These are phyloP conservation scores for Meandrina meandrites DNA, from an alignment of 92 coral and sea anemone genomes.

Conservation along the genomic window DNA sequence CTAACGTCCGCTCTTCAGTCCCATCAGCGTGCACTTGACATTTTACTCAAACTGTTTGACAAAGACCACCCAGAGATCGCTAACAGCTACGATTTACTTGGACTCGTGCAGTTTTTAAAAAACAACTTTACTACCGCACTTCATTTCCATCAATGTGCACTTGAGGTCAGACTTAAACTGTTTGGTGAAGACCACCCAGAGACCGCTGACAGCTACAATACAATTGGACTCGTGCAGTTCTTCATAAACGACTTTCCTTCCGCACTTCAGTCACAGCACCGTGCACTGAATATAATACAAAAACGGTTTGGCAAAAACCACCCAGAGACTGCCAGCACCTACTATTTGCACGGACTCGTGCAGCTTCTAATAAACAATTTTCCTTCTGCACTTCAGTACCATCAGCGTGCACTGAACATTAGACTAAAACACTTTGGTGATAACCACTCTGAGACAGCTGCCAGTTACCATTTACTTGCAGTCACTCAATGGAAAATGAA, in stretches of 20 bases:
- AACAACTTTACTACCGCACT: no score
- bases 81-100: background rate
- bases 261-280: background rate
- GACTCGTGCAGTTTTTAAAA: no score
- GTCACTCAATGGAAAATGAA: background rate
- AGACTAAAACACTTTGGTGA: background rate
- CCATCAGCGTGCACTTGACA: background rate
- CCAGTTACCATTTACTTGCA: constrained; percentile 1
- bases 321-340: background rate
- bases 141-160: background rate
- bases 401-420: background rate
- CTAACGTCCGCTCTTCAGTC: background rate
- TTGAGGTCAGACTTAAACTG: background rate
- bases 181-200: background rate
- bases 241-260: background rate
- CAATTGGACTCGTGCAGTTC: background rate
- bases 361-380: background rate
- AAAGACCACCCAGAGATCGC: background rate
- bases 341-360: background rate
- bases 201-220: background rate
- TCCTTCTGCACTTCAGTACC: background rate
- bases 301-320: no score
- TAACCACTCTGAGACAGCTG: background rate
- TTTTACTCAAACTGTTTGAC: background rate
- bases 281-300: background rate